phyloP scores from a whole-genome alignment of 2,113 vertebrate genomes.

The Eudorcas thomsonii region DNA sequence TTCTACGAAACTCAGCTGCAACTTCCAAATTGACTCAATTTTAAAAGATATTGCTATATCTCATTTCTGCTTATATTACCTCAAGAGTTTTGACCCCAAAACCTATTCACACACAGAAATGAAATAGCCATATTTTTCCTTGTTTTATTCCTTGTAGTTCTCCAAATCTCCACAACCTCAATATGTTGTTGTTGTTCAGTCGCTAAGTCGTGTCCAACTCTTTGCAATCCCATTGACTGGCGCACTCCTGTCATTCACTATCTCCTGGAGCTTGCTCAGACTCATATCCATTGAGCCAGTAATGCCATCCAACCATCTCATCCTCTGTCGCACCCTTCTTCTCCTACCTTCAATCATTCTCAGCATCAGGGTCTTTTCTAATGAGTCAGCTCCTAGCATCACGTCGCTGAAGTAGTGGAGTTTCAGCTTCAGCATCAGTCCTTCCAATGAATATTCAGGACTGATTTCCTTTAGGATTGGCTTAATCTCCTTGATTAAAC shows the following conservation, averaged over 20 bases:
- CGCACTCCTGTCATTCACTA: neutral
- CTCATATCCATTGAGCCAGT: neutral
- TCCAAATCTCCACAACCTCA: neutral
- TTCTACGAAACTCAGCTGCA: neutral
- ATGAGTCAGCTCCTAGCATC: neutral
- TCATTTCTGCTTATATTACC: neutral
- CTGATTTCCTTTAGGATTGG: neutral
- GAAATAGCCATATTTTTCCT: neutral
- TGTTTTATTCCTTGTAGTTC: neutral
- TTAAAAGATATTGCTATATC: neutral
- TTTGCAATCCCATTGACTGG: neutral
- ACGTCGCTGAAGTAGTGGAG: neutral
- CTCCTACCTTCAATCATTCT: neutral
- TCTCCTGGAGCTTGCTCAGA: neutral
- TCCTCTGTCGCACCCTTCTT: neutral
- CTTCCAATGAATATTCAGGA: neutral
- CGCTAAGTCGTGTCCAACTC: fast-evolving
- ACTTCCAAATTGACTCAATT: neutral
- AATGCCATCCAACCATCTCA: neutral
- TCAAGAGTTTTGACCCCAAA: neutral
- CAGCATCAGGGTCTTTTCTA: neutral
- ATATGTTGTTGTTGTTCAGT: neutral
- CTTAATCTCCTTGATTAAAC: neutral
- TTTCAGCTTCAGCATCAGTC: neutral
- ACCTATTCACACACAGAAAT: neutral